phyloP scores from a whole-genome alignment of 2,888 invertebrate genomes.

The Cerceris ruficornis region DNA sequence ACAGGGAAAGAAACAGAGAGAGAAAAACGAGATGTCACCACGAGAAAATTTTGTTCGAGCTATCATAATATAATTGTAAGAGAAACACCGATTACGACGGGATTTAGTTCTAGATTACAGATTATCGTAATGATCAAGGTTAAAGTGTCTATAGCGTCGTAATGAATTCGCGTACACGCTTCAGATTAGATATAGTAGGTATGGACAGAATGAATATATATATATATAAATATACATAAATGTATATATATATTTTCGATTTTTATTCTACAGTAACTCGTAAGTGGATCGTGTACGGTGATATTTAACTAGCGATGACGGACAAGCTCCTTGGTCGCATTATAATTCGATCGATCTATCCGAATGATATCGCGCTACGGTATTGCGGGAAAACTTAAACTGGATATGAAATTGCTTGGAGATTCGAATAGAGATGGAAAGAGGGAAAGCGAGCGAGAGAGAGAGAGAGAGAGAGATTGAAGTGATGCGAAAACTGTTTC shows the following conservation, averaged over 20 bases:
- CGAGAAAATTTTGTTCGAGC: conserved; percentile 44
- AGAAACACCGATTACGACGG: conserved; percentile 17
- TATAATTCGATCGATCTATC: conserved; percentile 66
- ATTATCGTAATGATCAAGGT: conserved; percentile 27
- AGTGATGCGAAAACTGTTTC: conserved; percentile 11
- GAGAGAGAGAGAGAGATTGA: conserved; percentile 1
- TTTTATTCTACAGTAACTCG: conserved; percentile 67
- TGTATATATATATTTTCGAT: conserved; percentile 72
- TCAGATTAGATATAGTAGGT: conserved; percentile 44
- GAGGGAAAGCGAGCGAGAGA: not conserved
- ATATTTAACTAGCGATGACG: conserved; percentile 33
- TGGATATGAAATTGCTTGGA: too few relatives aligned
- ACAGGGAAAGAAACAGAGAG: not conserved
- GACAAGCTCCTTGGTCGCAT: conserved; percentile 66
- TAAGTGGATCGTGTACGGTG: conserved; percentile 47
- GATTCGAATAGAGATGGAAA: not conserved
- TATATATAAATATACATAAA: conserved; percentile 45
- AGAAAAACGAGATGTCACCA: conserved; percentile 11
- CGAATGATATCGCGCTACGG: conserved; percentile 9
- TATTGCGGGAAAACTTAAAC: not conserved
- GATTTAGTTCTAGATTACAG: conserved; percentile 44
- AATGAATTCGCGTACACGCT: conserved; percentile 27
- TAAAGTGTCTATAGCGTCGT: conserved; percentile 29
- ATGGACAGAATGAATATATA: conserved; percentile 40
- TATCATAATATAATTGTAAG: conserved; percentile 20